Evolutionary conservation across 1,140 invertebrate species (phyloP).

Genomic region (Vanessa atalanta): DNA sequence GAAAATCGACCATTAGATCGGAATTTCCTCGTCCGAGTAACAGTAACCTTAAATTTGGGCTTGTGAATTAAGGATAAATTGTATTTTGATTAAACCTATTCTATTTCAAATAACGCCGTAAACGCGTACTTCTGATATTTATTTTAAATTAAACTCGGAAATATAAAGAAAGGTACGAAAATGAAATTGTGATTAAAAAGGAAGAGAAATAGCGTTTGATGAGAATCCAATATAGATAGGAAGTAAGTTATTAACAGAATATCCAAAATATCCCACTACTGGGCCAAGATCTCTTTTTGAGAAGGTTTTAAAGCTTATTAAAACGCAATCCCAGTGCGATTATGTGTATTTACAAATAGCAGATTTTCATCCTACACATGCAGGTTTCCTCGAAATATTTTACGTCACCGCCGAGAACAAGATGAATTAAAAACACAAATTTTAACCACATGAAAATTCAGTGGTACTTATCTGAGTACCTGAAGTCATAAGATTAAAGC

Average conservation of each 20-base stretch:
- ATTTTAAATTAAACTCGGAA: background rate
- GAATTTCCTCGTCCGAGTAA: constrained; percentile 26
- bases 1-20: constrained; percentile 46
- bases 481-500: too few species aligned
- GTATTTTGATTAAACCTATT: constrained; percentile 53
- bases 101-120: constrained; percentile 38
- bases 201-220: background rate
- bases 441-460: too few species aligned
- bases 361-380: too few species aligned
- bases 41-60: constrained; percentile 37
- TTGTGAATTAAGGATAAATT: constrained; percentile 49
- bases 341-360: too few species aligned
- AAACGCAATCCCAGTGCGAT: too few species aligned
- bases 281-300: too few species aligned
- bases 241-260: background rate
- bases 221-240: background rate
- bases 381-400: too few species aligned
- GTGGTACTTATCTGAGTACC: too few species aligned
- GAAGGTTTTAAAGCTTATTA: too few species aligned
- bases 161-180: background rate
- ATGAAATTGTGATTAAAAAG: constrained; percentile 2
- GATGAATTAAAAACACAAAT: too few species aligned
- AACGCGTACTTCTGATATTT: constrained; percentile 9
- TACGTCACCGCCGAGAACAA: too few species aligned
- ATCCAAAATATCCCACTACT: too few species aligned